Base-by-base conservation (phyloP, 2,797 vertebrate species). In the Halcyon leucocephala region DNA sequence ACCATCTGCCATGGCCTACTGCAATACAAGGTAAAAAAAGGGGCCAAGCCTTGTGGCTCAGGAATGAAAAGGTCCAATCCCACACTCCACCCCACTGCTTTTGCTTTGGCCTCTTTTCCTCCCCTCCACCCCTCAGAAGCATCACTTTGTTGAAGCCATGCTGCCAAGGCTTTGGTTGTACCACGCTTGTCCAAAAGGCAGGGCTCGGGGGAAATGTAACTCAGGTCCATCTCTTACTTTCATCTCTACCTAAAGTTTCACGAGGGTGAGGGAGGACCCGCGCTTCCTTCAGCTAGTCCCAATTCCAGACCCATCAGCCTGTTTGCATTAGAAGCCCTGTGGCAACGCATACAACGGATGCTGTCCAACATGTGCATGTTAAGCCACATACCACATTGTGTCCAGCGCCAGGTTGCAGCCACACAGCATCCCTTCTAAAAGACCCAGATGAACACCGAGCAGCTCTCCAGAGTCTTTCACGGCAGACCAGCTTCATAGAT, bases 81-180 rank as follows among this genome's bases (percentile, higher is more conserved):
- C 58, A 69, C 25, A 42, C 10, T 25, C 41, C 12, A 48, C 39
- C 16, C 51, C 67, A 74, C 5, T 17, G 33, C 61, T 78, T 46
- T 33, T 4, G 1, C n/a, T 42, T 25, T 44, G 13, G 37, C 13
- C 10, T 71, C 58, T 69, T 41, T 83, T 87, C 24, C 33, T 72
- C 41, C 44, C 12, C 1, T 16, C 44, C 57, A 61, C 3, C 25
- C 41, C 54, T 79, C 72, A 37, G 35, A 79, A 90, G 3, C 33
- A 37, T 8, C 55, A 29, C 3, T 15, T 46, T n/a, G 35, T 0
- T 21, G 66, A 42, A 8, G 6, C 3, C n/a, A 35, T 1, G 1
- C 66, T 65, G 60, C 72, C 67, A 57, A 65, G 41, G 24, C 37
- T 31, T 21, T 49, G 58, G 46, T 31, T 58, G 46, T 12, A 22